Base-by-base conservation (phyloP, 2,888 invertebrate genomes). In the Tortrix viridana region DNA sequence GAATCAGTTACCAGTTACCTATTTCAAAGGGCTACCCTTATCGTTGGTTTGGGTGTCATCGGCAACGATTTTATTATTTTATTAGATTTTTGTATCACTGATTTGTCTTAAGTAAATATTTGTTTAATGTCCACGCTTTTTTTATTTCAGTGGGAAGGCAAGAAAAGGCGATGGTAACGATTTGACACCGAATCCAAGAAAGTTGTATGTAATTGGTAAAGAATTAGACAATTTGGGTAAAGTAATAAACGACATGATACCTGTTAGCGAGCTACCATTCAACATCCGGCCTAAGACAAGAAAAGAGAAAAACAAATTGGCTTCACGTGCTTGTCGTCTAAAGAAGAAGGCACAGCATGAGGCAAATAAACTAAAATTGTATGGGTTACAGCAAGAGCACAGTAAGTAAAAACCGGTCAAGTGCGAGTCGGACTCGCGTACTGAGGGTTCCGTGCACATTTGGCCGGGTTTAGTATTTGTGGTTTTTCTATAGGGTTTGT, bases 341-440 rank as follows among this genome's bases (percentile, higher is more conserved):
- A 99, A 99, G 94, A 99, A 99, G 89, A 99, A 99, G 90, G 99
- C 99, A 4, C 99, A 99, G 82, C 99, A 99, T 84, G 99, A 99
- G 88, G 99, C 99, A 2, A 99, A 99, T 83, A 99, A 99, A 90
- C 95, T 99, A 60, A 99, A 99, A 91, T 91, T 99, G 2, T 97
- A 95, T 81, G 99, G 99, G 41, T 93, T 99, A 73, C 98, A 98
- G 86, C 94, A 95, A 76, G 99, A 99, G 89, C 99, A 99, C 86
- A 96, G 98, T 98, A 92, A 95, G 96, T 94, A 67, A 54, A 49
- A 38, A 38, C 5, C 0, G 12, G 12, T 12, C n/a, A n/a, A n/a
- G n/a, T n/a, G n/a, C n/a, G n/a, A n/a, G n/a, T n/a, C n/a, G n/a
- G n/a, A n/a, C n/a, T n/a, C n/a, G n/a, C n/a, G n/a, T n/a, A n/a